Evolutionary conservation across 2,797 vertebrate genomes (phyloP), one percentile per base, ranked within the genome.

Genomic region (Paguma larvata): DNA sequence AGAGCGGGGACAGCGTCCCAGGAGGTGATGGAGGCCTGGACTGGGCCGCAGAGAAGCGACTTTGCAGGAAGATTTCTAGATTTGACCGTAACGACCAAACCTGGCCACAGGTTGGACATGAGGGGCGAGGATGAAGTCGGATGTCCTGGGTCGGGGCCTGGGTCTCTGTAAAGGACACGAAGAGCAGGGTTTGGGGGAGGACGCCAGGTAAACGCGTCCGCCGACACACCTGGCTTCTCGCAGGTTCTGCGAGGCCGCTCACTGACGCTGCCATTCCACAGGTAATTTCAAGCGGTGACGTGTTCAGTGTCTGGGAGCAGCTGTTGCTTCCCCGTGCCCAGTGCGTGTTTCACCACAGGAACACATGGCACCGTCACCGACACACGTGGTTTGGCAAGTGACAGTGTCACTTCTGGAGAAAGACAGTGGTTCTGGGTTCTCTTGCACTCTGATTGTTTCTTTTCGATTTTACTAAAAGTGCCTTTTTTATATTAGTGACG

Each of bases 341-440:
- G 2, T 5, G 53, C 6, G 1, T 59, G 48, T 12, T 1, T 70
- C 32, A 6, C 23, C 3, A 0, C 25, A 16, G 44, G 38, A 48
- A 19, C 34, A 13, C 51, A 1, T 14, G 4, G 3, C 32, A 0
- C 30, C 2, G 15, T 16, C 5, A 1, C 1, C 19, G 25, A 65
- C 0, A 2, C 1, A 1, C 16, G 21, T 0, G 7, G n/a, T 41
- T 62, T 46, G 11, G 23, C 68, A 1, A 5, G 2, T 19, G 32
- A 25, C n/a, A n/a, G 13, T 41, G 27, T 46, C 63, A 53, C 6
- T 46, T 51, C 21, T 44, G 12, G 56, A 70, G 65, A 38, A 32
- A 30, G 72, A 34, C 13, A 13, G 41, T 6, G 13, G 21, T 6
- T 62, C 53, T 67, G 46, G 80, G 51, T 73, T 80, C 19, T 78